Percentiles rank a stretch among this genome's conserved stretches.
These are phyloP conservation scores for Phaethon lepturus DNA, from an alignment of 2,113 vertebrate species.

Conservation along the genomic window DNA sequence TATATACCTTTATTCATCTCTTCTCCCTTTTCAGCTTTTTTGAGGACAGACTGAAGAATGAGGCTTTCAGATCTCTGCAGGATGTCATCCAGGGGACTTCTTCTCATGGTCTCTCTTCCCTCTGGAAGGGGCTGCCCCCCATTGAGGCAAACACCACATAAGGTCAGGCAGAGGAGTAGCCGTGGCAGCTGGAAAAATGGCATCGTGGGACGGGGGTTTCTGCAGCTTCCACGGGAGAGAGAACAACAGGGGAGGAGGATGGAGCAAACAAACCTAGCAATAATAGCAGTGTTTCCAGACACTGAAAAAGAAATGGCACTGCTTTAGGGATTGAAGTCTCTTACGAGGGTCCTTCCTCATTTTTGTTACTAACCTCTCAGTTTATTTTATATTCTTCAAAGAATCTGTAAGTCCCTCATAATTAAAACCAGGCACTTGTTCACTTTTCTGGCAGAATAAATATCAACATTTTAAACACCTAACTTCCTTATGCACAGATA, in stretches of 20 bases:
- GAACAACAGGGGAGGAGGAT: neutral
- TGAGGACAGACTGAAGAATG: conserved; percentile 79
- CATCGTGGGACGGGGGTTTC: conserved; percentile 74
- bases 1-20: conserved; percentile 77
- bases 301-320: neutral
- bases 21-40: conserved; percentile 76
- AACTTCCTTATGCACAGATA: neutral
- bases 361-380: neutral
- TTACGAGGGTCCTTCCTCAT: neutral
- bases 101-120: conserved; percentile 62
- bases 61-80: conserved; percentile 80
- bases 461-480: neutral
- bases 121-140: conserved; percentile 70
- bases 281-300: neutral
- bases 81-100: conserved; percentile 72
- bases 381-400: neutral
- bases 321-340: neutral
- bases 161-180: conserved; percentile 74
- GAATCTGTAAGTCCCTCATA: neutral
- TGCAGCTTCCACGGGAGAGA: neutral
- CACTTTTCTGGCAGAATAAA: neutral
- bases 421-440: neutral
- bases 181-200: conserved; percentile 75
- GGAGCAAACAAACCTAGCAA: neutral
- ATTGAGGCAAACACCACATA: conserved; percentile 68